These are phyloP conservation scores for Horisme vitalbata DNA, from an alignment of 2,888 invertebrate species.

Conservation along the genomic window DNA sequence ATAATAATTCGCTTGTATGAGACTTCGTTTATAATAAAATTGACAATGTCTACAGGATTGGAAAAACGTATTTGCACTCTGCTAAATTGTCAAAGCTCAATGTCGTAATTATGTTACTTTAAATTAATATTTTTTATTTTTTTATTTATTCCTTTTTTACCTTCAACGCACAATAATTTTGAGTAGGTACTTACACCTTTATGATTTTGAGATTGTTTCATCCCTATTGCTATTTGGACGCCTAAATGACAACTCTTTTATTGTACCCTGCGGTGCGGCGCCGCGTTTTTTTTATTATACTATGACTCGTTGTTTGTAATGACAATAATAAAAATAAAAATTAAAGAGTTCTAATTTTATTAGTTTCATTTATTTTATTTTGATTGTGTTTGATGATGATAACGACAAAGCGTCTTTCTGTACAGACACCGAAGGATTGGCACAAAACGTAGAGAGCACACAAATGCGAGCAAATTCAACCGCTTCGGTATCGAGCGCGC, in stretches of 20 bases:
- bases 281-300: conserved; percentile 38
- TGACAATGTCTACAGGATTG: conserved; percentile 56
- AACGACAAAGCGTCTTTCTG: conserved; percentile 36
- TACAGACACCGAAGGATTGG: conserved; percentile 61
- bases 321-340: conserved; percentile 12
- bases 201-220: conserved; percentile 34
- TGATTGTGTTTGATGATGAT: conserved; percentile 30
- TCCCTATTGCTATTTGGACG: conserved; percentile 1
- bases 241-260: conserved; percentile 1
- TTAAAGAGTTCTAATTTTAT: background rate
- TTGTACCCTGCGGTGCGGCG: conserved; percentile 52
- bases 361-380: conserved; percentile 24
- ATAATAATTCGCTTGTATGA: conserved; percentile 5
- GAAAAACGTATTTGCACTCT: conserved; percentile 67
- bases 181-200: too few species aligned
- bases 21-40: conserved; percentile 72
- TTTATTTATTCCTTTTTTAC: conserved; percentile 36
- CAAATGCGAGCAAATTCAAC: conserved; percentile 46
- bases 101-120: conserved; percentile 47
- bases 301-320: too few species aligned
- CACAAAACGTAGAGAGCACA: conserved; percentile 59
- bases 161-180: conserved; percentile 40
- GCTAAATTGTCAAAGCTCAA: conserved; percentile 69
- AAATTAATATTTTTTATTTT: conserved; percentile 32
- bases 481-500: conserved; percentile 53